Base-by-base conservation (phyloP, 2,888 invertebrate species). In the Unio delphinus region DNA sequence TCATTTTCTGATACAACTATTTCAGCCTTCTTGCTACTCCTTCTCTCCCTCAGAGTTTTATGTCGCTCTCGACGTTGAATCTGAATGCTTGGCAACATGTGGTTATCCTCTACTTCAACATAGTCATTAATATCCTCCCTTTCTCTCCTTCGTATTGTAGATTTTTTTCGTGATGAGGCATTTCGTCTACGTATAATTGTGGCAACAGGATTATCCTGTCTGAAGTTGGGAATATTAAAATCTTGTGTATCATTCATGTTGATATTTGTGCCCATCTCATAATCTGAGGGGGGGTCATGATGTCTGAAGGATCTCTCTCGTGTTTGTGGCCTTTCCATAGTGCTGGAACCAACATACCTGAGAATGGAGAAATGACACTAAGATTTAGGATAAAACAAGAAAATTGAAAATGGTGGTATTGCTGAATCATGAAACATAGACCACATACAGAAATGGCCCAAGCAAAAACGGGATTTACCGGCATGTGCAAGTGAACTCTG, bases 151-250 rank as follows among this genome's bases (percentile, higher is more conserved):
- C 68, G 63, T 34, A 26, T 56, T 3, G 64, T 69, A 20, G 68
- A 73, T 30, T 66, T 69, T 7, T 69, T 61, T 18, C 68, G 63
- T 34, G 69, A 71, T 11, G 72, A 72, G 0, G 81, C 75, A 34
- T 72, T 72, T 58, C 73, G 65, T 20, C 80, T 62, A 54, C 75
- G 69, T 55, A 81, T 74, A 34, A 81, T 64, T 17, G 80, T 77
- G 57, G 67, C 74, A 45, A 67, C 66, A 5, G 74, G 74, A 58
- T 76, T 74, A 2, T 76, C 76, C 34, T 81, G 80, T 67, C 80
- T 80, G 61, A 83, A 80, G 60, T 83, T 78, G 7, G 81, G 75
- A 66, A 75, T 75, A 58, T 77, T 73, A 18, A 77, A 64, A 17
- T 74, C 75, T 4, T 55, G 20, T 1, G 45, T 69, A 17, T 64